A percentile compares a stretch with the other conserved stretches of the same genome.
phyloP scores from a whole-genome alignment of 2,797 vertebrate genomes.

The Arnoldichthys spilopterus region DNA sequence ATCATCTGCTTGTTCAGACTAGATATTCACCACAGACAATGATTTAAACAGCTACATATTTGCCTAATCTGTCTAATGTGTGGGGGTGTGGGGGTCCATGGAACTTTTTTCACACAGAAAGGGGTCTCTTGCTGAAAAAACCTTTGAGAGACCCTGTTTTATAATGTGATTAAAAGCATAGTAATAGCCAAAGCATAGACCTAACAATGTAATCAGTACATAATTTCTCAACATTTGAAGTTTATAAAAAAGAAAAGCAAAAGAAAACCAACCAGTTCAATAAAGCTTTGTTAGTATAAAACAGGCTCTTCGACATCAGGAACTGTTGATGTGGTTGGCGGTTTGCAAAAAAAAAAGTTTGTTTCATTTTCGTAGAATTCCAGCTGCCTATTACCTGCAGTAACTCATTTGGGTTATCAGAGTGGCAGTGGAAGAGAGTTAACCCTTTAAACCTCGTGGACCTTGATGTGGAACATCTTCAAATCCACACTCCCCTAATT shows the following conservation, averaged over 20 bases:
- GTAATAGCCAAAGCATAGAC: too few relatives aligned
- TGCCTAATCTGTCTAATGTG: too few relatives aligned
- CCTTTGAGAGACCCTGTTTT: too few relatives aligned
- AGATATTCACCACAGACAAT: too few relatives aligned
- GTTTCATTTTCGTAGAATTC: neutral
- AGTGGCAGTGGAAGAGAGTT: neutral
- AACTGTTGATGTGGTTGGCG: neutral
- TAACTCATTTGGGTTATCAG: neutral
- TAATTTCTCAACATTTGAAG: neutral
- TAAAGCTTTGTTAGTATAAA: conserved; percentile 11
- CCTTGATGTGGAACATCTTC: neutral
- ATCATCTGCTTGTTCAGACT: too few relatives aligned
- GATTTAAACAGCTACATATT: too few relatives aligned
- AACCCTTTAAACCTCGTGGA: neutral
- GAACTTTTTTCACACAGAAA: too few relatives aligned
- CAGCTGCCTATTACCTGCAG: neutral
- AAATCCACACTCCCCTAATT: neutral
- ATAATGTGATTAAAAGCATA: too few relatives aligned
- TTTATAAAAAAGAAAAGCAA: neutral
- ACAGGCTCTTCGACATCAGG: conserved; percentile 9
- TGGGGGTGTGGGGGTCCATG: too few relatives aligned
- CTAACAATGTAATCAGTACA: too few relatives aligned
- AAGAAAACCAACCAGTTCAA: neutral
- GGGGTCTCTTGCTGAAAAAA: too few relatives aligned
- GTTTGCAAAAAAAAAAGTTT: conserved; percentile 9